Evolutionary conservation across 2,113 vertebrate species (phyloP).

Genomic region (Zosterops hypoxanthus): DNA sequence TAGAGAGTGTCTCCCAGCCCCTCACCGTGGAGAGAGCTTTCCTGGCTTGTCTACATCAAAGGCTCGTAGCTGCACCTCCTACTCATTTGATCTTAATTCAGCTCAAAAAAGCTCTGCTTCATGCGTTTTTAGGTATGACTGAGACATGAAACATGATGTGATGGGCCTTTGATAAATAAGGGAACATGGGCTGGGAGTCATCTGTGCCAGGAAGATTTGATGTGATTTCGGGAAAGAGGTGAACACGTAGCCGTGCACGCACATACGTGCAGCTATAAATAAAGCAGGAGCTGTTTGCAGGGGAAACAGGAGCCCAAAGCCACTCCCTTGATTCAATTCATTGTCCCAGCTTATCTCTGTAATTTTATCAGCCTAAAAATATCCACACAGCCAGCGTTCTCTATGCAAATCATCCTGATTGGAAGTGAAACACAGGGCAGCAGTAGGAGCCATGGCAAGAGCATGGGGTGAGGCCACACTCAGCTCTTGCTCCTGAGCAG

Average conservation of each 20-base stretch:
- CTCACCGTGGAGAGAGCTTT: neutral
- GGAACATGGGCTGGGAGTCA: neutral
- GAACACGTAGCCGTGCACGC: neutral
- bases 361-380: slow-evolving; percentile 49
- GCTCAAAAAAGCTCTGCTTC: neutral
- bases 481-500: neutral
- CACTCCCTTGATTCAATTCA: slow-evolving; percentile 31
- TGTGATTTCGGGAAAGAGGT: neutral
- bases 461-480: accelerated
- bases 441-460: neutral
- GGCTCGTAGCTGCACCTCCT: neutral
- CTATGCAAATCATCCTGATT: neutral
- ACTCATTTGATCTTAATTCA: slow-evolving; percentile 57
- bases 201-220: slow-evolving; percentile 12
- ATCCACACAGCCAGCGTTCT: neutral
- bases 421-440: neutral
- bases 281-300: neutral
- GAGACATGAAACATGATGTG: neutral
- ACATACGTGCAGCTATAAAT: slow-evolving; percentile 29
- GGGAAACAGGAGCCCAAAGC: neutral
- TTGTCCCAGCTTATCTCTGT: neutral
- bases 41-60: slow-evolving; percentile 31
- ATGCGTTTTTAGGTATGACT: neutral
- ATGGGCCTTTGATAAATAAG: slow-evolving; percentile 19
- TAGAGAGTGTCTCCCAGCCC: neutral